Conservation (phyloP, 2,113 vertebrate species). For the Myotis yumanensis region DNA sequence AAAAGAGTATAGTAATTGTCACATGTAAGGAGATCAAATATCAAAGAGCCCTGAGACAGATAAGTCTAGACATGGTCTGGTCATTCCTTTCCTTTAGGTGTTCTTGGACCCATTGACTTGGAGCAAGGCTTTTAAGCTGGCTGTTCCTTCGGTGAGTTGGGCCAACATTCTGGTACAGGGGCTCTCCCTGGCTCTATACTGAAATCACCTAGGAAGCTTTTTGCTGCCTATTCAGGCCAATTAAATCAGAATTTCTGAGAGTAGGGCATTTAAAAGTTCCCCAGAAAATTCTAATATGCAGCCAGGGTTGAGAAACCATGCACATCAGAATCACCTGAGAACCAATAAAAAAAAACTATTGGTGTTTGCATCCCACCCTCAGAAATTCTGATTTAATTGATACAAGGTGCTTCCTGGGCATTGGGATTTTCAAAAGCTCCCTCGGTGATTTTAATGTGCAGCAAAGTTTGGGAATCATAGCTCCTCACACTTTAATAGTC, state of each 20-base stretch:
- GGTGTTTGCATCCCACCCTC: slow-evolving; percentile 37
- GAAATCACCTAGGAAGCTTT: slow-evolving; percentile 52
- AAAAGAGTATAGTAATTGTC: not conserved
- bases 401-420: slow-evolving; percentile 1
- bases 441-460: slow-evolving; percentile 56
- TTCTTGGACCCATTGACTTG: not conserved
- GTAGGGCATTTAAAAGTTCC: slow-evolving; percentile 47
- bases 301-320: not conserved
- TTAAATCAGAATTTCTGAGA: slow-evolving; percentile 63
- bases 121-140: not conserved
- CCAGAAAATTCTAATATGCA: slow-evolving; percentile 54
- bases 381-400: slow-evolving; percentile 66
- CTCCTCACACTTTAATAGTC: slow-evolving; percentile 20
- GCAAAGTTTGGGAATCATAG: slow-evolving; percentile 39
- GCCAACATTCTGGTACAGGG: not conserved
- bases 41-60: slow-evolving; percentile 4
- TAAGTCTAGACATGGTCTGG: not conserved
- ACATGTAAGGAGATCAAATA: not conserved
- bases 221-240: slow-evolving; percentile 53
- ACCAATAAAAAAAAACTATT: slow-evolving; percentile 30
- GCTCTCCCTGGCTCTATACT: not conserved
- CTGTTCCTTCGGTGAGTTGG: not conserved
- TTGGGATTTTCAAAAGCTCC: slow-evolving; percentile 55
- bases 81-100: not conserved
- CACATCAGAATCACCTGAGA: slow-evolving; percentile 58